phyloP scores from a whole-genome alignment of 2,113 vertebrate species.

The Hirundichthys speculiger region DNA sequence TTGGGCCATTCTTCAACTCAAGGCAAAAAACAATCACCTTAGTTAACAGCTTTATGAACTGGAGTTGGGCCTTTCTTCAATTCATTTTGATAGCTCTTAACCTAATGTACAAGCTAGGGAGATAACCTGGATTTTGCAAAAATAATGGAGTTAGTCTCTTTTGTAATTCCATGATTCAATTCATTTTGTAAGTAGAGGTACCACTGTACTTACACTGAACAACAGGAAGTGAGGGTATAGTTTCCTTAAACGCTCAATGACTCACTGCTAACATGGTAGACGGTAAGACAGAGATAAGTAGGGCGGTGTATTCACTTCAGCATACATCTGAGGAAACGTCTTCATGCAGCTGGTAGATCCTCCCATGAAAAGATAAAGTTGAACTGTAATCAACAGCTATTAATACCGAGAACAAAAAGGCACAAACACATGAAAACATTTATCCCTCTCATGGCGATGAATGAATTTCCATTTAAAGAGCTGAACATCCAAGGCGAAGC shows the following conservation, averaged over 20 bases:
- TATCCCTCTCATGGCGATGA: neutral
- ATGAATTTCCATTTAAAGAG: conserved; percentile 31
- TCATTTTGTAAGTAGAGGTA: too few species aligned
- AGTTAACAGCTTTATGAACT: too few species aligned
- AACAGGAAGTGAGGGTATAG: too few species aligned
- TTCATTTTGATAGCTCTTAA: too few species aligned
- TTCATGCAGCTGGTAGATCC: conserved; percentile 15
- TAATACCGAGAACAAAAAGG: conserved; percentile 19
- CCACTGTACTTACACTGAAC: too few species aligned
- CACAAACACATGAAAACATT: conserved; percentile 33
- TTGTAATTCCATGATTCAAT: too few species aligned
- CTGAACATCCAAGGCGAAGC: conserved; percentile 20
- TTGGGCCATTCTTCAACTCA: too few species aligned
- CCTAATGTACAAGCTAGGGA: too few species aligned
- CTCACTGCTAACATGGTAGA: neutral
- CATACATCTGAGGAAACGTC: conserved; percentile 17
- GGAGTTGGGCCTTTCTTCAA: too few species aligned
- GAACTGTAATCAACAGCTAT: conserved; percentile 15
- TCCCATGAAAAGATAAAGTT: conserved; percentile 10
- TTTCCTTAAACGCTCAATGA: neutral
- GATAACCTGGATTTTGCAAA: too few species aligned
- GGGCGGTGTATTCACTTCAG: conserved; percentile 20
- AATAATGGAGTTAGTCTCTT: too few species aligned
- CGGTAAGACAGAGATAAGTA: conserved; percentile 44
- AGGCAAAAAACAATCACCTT: too few species aligned